Conservation (phyloP, 2,797 vertebrate genomes). For the Decapterus maruadsi region DNA sequence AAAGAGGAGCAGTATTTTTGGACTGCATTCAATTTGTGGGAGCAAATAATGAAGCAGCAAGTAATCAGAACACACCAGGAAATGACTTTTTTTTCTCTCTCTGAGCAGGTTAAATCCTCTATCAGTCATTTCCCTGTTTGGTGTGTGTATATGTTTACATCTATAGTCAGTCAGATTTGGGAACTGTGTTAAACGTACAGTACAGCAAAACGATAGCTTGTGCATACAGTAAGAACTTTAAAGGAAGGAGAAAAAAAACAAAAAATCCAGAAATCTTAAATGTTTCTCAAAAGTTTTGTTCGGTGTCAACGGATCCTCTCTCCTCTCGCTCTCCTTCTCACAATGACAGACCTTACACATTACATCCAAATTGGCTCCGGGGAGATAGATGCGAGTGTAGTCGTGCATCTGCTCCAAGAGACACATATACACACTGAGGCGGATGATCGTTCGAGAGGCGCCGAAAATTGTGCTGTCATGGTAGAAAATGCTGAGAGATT, state of each 20-base stretch:
- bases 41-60: slow-evolving; percentile 59
- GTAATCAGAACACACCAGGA: slow-evolving; percentile 48
- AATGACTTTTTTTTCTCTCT: slow-evolving; percentile 30
- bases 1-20: slow-evolving; percentile 31
- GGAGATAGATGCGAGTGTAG: slow-evolving; percentile 37
- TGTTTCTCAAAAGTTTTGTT: slow-evolving; percentile 49
- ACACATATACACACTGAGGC: slow-evolving; percentile 54
- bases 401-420: slow-evolving; percentile 68
- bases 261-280: slow-evolving; percentile 33
- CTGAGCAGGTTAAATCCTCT: slow-evolving; percentile 30
- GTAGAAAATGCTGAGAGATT: slow-evolving; percentile 79
- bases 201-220: neutral
- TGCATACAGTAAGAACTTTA: slow-evolving; percentile 6
- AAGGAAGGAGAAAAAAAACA: neutral
- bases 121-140: slow-evolving; percentile 24
- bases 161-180: neutral
- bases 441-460: slow-evolving; percentile 63
- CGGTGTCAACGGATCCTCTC: slow-evolving; percentile 32
- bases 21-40: slow-evolving; percentile 48
- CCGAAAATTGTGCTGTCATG: slow-evolving; percentile 80
- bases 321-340: slow-evolving; percentile 22
- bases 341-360: slow-evolving; percentile 71
- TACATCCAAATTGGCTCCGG: slow-evolving; percentile 75
- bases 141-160: neutral
- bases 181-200: neutral